Base-by-base conservation (phyloP, 2,888 invertebrate species). In the Drosophila mulleri region DNA sequence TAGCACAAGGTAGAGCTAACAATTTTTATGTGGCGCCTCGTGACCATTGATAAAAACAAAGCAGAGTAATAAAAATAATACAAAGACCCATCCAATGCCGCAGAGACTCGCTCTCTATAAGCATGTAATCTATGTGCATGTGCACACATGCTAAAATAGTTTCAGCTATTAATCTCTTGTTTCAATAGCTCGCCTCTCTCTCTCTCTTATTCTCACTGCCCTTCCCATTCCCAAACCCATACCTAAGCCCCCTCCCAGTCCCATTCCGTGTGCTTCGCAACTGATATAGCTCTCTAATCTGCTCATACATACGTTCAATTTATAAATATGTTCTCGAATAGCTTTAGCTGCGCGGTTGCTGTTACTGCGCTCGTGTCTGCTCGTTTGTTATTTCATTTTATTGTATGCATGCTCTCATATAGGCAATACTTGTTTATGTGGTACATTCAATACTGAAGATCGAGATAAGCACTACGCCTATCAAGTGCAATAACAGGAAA, bases 271-370 rank as follows among this genome's bases (percentile, higher is more conserved):
- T 66, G 75, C 75, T 61, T 50, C 39, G 60, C 74, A 61, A 53
- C 57, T 77, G 76, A 74, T 77, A 77, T 66, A 69, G 35, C 45
- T 63, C 64, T 42, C 61, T 74, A 73, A 75, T 73, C 67, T 73
- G 20, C 54, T 47, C 41, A n/a, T 48, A 35, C 41, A n/a, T 48
- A 35, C 32, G 53, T 32, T 56, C 61, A 66, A 69, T 72, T 64
- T 67, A 72, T 76, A 83, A 83, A 75, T 68, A 66, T 71, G 14
- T 68, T 67, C 61, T 56, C 54, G 50, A 44, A 48, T 47, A 39
- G 20, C 58, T 56, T 62, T 45, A 14, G 23, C 45, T 47, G 47
- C 16, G 20, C 45, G 26, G 52, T 20, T 20, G 9, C 26, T 29
- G 48, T 48, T 29, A n/a, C 48, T 29, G 48, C 18, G 23, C 57